Percentiles rank a stretch among this genome's conserved stretches.
Evolutionary conservation across 2,888 invertebrate genomes (phyloP).

Genomic region (Cheiracanthium punctorium): DNA sequence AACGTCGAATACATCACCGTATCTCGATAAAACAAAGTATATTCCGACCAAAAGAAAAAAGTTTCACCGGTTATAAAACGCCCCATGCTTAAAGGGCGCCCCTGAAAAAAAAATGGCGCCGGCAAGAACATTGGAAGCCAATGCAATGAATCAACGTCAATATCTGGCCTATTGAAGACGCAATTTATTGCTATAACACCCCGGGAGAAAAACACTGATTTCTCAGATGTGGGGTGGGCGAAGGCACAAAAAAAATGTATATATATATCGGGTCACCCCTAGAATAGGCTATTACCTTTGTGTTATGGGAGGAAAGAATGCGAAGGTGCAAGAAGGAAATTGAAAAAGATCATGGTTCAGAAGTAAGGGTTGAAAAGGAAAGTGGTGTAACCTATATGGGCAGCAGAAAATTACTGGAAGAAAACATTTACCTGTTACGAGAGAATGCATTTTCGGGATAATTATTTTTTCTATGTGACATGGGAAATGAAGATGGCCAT

Average conservation of each 20-base stretch:
- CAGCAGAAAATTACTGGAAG: neutral
- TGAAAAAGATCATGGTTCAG: conserved; percentile 35
- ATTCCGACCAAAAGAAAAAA: neutral
- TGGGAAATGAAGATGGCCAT: neutral
- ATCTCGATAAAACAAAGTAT: conserved; percentile 3
- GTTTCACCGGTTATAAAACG: conserved; percentile 7
- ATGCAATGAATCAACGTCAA: conserved; percentile 46
- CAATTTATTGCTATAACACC: conserved; percentile 60
- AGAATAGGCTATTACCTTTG: conserved; percentile 63
- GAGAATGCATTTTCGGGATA: neutral
- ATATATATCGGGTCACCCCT: conserved; percentile 9
- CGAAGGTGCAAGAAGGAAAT: conserved; percentile 46
- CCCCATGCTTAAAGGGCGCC: neutral
- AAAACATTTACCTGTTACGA: neutral
- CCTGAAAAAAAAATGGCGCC: neutral
- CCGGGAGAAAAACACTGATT: conserved; percentile 51
- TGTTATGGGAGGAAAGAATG: conserved; percentile 59
- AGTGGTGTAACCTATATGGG: conserved; percentile 18
- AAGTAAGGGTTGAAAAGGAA: neutral
- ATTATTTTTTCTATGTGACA: neutral
- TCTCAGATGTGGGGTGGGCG: neutral
- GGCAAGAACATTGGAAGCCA: neutral
- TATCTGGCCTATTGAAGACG: conserved; percentile 52
- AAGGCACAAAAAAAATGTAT: conserved; percentile 2
- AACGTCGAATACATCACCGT: conserved; percentile 12